Percentiles rank a stretch among this genome's conserved stretches.
Evolutionary conservation across 1,140 invertebrate genomes (phyloP).

Genomic region (Orchesella cincta): DNA sequence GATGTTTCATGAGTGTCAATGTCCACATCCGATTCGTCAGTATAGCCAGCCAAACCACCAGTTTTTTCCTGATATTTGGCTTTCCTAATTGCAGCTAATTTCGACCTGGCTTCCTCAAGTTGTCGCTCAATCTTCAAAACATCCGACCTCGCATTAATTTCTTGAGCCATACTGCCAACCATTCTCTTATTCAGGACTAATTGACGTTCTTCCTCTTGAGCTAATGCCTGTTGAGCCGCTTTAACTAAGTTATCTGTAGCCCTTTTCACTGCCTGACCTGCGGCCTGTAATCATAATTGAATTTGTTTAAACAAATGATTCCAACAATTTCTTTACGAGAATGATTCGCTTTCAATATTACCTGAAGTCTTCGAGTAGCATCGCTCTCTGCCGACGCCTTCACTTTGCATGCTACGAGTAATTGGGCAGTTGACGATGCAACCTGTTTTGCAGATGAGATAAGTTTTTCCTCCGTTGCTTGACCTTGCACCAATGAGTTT

Average conservation of each 20-base stretch:
- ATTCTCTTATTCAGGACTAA: conserved; percentile 86
- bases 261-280: conserved; percentile 95
- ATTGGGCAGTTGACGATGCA: conserved; percentile 92
- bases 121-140: conserved; percentile 70
- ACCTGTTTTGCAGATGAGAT: conserved; percentile 97
- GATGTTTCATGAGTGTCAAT: conserved; percentile 43
- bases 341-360: conserved; percentile 49
- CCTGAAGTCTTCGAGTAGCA: conserved; percentile 85
- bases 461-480: conserved; percentile 90
- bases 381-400: conserved; percentile 95
- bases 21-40: conserved; percentile 44
- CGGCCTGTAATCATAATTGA: conserved; percentile 70
- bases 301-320: neutral
- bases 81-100: conserved; percentile 79
- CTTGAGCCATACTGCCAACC: conserved; percentile 90
- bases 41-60: conserved; percentile 34
- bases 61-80: conserved; percentile 75
- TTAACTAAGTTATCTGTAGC: conserved; percentile 95
- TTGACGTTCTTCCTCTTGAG: conserved; percentile 83
- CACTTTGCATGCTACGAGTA: conserved; percentile 96
- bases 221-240: conserved; percentile 90
- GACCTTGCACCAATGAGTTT: conserved; percentile 93
- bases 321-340: conserved; percentile 21
- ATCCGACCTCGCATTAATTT: conserved; percentile 74
- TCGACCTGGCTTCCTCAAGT: conserved; percentile 85